These are phyloP conservation scores for Euspilapteryx auroguttella DNA, from an alignment of 2,888 invertebrate species.

Conservation along the genomic window DNA sequence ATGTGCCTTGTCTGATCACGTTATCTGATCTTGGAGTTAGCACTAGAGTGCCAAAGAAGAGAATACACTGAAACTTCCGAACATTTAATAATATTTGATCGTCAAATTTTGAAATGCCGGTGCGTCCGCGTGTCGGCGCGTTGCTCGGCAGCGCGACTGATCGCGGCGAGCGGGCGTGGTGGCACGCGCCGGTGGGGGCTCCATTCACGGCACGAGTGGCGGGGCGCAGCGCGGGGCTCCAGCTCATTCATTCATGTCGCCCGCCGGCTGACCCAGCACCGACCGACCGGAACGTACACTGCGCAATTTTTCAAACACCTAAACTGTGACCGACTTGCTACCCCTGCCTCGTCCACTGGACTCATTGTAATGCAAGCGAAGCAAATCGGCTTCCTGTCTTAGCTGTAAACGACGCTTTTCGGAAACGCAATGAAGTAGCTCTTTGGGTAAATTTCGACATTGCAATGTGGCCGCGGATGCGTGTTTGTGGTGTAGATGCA, in stretches of 20 bases:
- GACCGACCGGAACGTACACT: conserved; percentile 13
- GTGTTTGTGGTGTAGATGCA: no score
- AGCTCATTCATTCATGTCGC: conserved; percentile 39
- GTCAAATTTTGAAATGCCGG: conserved; percentile 24
- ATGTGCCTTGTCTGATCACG: no score
- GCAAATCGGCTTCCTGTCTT: conserved; percentile 16
- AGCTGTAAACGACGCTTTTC: conserved; percentile 11
- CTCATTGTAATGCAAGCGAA: conserved; percentile 17
- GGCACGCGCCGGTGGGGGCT: conserved; percentile 53
- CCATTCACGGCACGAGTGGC: conserved; percentile 53
- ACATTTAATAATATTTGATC: conserved; percentile 37
- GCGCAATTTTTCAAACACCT: conserved; percentile 12
- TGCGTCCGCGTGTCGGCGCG: conserved; percentile 46
- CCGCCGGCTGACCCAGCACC: conserved; percentile 16
- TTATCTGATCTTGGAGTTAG: no score
- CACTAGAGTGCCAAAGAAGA: conserved; percentile 16
- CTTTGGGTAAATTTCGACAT: conserved; percentile 2
- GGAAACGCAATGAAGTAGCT: conserved; percentile 11
- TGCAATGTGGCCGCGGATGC: conserved; percentile 1
- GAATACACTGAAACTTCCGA: conserved; percentile 18
- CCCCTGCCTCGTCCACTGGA: conserved; percentile 1
- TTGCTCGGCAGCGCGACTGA: conserved; percentile 42
- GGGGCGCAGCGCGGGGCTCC: conserved; percentile 24
- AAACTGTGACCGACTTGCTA: not conserved
- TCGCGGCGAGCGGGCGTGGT: conserved; percentile 24